Evolutionary conservation across 2,888 invertebrate species (phyloP).

Genomic region (Drosophila lutescens): DNA sequence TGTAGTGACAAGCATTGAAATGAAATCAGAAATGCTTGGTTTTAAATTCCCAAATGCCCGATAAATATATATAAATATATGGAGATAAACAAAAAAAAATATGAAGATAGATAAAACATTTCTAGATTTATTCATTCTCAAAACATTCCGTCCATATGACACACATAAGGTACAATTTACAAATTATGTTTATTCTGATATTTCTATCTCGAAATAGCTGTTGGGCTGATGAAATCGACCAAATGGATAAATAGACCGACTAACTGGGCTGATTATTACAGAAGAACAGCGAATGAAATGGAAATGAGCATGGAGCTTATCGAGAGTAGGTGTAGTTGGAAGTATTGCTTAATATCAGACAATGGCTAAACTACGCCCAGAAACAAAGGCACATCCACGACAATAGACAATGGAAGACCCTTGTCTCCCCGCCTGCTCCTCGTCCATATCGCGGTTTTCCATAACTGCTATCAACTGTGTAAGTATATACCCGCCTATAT

Average conservation of each 20-base stretch:
- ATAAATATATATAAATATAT: not conserved
- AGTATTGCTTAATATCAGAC: constrained; percentile 40
- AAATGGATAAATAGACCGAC: constrained; percentile 36
- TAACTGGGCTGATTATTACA: constrained; percentile 21
- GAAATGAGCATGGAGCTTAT: constrained; percentile 11
- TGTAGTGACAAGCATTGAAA: too few relatives aligned
- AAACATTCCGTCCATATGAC: constrained; percentile 1
- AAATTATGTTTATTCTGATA: constrained; percentile 39
- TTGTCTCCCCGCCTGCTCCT: not conserved
- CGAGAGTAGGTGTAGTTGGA: constrained; percentile 8
- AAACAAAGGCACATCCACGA: constrained; percentile 40
- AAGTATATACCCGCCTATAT: constrained; percentile 5
- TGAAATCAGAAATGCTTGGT: too few relatives aligned
- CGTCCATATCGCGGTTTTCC: constrained; percentile 21
- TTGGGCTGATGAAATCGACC: constrained; percentile 49
- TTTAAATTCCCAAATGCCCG: too few relatives aligned
- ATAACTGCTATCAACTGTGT: constrained; percentile 42
- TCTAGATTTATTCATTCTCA: not conserved
- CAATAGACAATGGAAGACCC: constrained; percentile 62
- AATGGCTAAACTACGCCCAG: constrained; percentile 35
- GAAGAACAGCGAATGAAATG: constrained; percentile 8
- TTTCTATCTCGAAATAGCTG: constrained; percentile 14
- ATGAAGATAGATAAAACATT: not conserved
- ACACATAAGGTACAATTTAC: constrained; percentile 50
- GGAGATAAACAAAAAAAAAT: not conserved